phyloP scores from a whole-genome alignment of 2,797 vertebrate genomes.

The Kryptopterus vitreolus region DNA sequence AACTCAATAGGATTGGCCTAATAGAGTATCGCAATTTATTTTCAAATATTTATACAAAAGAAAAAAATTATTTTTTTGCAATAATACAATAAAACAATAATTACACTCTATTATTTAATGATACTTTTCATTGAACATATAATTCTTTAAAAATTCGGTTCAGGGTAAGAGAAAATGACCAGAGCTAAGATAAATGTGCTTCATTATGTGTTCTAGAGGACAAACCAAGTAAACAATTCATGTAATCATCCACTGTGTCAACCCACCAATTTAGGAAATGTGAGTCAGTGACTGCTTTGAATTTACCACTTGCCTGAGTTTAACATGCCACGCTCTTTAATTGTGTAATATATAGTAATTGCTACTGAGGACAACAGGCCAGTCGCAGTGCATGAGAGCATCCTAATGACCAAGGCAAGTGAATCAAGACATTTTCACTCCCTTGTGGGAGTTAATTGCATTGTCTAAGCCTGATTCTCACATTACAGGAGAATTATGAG shows the following conservation, averaged over 20 bases:
- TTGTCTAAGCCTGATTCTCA: slow-evolving; percentile 48
- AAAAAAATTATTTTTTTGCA: background rate
- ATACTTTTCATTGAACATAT: background rate
- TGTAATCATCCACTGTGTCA: slow-evolving; percentile 29
- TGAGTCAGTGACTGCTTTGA: slow-evolving; percentile 54
- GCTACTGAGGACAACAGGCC: slow-evolving; percentile 49
- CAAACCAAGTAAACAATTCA: slow-evolving; percentile 33
- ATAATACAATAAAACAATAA: too few species aligned
- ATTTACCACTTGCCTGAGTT: slow-evolving; percentile 58
- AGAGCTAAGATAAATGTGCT: background rate
- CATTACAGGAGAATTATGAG: slow-evolving; percentile 56
- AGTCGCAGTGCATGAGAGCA: slow-evolving; percentile 44
- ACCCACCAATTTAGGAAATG: slow-evolving; percentile 42
- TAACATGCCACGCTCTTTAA: slow-evolving; percentile 59
- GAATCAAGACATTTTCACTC: slow-evolving; percentile 56
- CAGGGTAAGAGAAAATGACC: background rate
- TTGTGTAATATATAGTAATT: slow-evolving; percentile 64
- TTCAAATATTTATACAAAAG: background rate
- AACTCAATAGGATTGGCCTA: background rate
- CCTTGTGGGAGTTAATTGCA: slow-evolving; percentile 54
- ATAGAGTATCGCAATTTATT: background rate
- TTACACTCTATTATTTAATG: background rate
- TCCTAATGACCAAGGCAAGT: slow-evolving; percentile 55
- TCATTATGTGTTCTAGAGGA: background rate
- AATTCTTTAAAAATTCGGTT: background rate